Base-by-base conservation (phyloP, 1,140 invertebrate species). In the Archivesica marissinica region DNA sequence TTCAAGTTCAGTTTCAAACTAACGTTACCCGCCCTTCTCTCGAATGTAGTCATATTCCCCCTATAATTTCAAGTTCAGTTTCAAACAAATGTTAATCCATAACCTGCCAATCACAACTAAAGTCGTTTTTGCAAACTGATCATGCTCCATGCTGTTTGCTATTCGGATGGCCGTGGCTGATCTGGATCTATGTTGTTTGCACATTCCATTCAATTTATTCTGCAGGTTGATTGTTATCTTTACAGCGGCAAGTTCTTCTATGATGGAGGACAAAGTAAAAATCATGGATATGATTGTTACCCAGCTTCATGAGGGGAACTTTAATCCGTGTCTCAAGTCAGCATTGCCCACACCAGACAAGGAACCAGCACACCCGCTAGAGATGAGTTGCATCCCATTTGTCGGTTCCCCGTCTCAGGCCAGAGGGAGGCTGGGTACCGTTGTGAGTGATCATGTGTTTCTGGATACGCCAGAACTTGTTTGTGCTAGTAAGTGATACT, bases 221-320 rank as follows among this genome's bases (percentile, higher is more conserved):
- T n/a, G n/a, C n/a, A n/a, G n/a, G n/a, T n/a, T n/a, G n/a, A n/a
- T n/a, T n/a, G n/a, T n/a, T n/a, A n/a, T n/a, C n/a, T n/a, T n/a
- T n/a, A n/a, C n/a, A 91, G 90, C 79, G 39, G 90, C 90, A 23
- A 90, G 89, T 61, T 91, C 90, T 2, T 91, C 90, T 25, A 87
- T 89, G 56, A 25, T 88, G 64, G 90, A 91, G 54, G 90, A 90
- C 28, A 84, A 86, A 44, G 85, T 75, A n/a, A 87, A 76, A 52
- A 20, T 90, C 9, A 13, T 89, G 20, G 89, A 91, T 23, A 76
- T 74, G 13, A 83, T 91, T 28, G 79, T 91, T 9, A 78, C 82
- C 30, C 88, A 91, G 38, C 85, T 91, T 23, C 90, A 90, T 80
- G 83, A 75, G 41, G 90, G 88, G 13, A 91, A 90, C 80, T 91